Evolutionary conservation across 35 echinoderm and acorn worm species (phyloP), one percentile per base, ranked within the genome.

Genomic region (Hemicentrotus pulcherrimus): DNA sequence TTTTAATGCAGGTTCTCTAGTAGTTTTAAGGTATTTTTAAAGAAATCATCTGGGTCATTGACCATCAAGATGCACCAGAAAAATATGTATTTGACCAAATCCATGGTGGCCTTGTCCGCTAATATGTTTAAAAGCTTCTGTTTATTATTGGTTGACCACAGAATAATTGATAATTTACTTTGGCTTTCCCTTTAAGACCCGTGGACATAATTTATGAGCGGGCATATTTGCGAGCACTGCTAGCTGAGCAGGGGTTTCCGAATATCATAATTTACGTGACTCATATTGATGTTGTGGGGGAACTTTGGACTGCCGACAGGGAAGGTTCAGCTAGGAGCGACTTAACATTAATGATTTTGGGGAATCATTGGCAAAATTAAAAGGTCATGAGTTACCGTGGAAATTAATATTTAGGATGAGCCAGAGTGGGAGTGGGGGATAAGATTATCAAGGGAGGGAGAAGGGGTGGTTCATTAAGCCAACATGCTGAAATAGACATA

Each of bases 391-490:
- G 65, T 78, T 78, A 8, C 65, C 65, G 4, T 78, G 65, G 65
- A 78, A 78, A 78, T 78, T 78, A 78, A 78, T 78, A 78, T 78
- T 41, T 78, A 28, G 65, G 65, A 78, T 78, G 65, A 78, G 65
- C 65, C 65, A 8, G 22, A 78, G 65, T 28, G 65, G 65, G 65
- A 78, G 65, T 28, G 22, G 65, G 18, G 65, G 65, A 78, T 78
- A 78, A 78, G 65, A 78, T 78, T 78, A 78, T 78, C 65, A 78
- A 28, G 65, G 65, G 65, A 78, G 65, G 65, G 65, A n/a, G 0
- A 28, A 78, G 7, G 19, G 28, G 50, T 55, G 50, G 50, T 10
- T 55, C 65, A 0, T n/a, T 78, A 78, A n/a, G 65, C 65, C 24
- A 78, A 78, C 65, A 78, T 78, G 65, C 2, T 22, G 65, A 78